phyloP scores from a whole-genome alignment of 2,113 vertebrate genomes.

The Corydoras sp. region DNA sequence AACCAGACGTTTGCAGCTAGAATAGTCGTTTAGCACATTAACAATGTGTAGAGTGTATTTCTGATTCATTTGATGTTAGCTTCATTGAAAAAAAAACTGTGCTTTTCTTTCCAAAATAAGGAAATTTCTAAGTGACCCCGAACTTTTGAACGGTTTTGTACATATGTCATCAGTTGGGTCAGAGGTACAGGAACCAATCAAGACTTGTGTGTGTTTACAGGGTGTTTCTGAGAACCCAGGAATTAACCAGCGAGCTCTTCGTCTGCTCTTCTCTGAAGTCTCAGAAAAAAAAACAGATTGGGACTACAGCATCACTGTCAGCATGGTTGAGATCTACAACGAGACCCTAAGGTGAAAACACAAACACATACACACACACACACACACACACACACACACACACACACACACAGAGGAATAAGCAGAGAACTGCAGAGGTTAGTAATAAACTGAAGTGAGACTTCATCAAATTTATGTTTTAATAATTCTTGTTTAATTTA shows the following conservation, averaged over 20 bases:
- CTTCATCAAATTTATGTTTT: too few relatives aligned
- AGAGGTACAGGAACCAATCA: too few relatives aligned
- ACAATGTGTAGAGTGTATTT: too few relatives aligned
- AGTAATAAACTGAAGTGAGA: too few relatives aligned
- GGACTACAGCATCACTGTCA: slow-evolving; percentile 84
- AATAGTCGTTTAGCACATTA: too few relatives aligned
- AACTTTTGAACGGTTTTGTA: background rate
- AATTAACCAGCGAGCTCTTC: slow-evolving; percentile 91
- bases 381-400: background rate
- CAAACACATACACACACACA: background rate
- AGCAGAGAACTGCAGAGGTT: too few relatives aligned
- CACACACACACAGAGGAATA: background rate
- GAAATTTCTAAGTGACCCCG: background rate
- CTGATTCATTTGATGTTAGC: too few relatives aligned
- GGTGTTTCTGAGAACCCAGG: slow-evolving; percentile 78
- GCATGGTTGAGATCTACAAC: slow-evolving; percentile 92
- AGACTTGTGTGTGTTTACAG: slow-evolving; percentile 50
- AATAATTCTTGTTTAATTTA: too few relatives aligned
- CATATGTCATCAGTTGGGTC: too few relatives aligned
- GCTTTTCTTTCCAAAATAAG: background rate
- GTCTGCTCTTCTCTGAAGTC: slow-evolving; percentile 86
- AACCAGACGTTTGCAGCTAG: too few relatives aligned
- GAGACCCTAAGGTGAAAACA: slow-evolving; percentile 75
- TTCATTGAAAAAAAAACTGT: too few relatives aligned
- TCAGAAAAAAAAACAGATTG: slow-evolving; percentile 78